These are phyloP conservation scores for Hydroisotoma schaefferi DNA, from an alignment of 2,888 invertebrate species.

Conservation along the genomic window DNA sequence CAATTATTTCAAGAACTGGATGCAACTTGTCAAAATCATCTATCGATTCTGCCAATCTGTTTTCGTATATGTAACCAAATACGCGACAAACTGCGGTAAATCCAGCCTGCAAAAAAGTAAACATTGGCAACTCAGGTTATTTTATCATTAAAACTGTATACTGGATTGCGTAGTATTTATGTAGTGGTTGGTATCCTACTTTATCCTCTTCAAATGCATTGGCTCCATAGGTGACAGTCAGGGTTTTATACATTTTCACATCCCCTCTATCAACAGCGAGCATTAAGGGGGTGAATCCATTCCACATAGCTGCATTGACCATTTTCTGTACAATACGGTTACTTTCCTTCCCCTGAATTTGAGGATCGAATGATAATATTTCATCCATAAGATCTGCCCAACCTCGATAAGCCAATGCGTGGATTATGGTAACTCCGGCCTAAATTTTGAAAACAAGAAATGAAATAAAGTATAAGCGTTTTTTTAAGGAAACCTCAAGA, in stretches of 20 bases:
- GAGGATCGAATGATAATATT: background rate
- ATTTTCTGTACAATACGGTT: background rate
- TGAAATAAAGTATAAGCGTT: background rate
- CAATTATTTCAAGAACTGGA: no score
- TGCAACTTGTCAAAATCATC: background rate
- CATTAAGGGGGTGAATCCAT: conserved; percentile 5
- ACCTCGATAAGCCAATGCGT: background rate
- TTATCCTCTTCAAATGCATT: conserved; percentile 3
- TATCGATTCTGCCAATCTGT: background rate
- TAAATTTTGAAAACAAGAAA: no score
- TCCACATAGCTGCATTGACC: background rate
- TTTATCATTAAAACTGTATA: background rate
- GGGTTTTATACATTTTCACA: background rate
- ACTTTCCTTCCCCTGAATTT: background rate
- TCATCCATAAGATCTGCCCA: background rate
- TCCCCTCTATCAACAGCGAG: background rate
- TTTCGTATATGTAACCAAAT: background rate
- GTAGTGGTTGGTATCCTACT: background rate
- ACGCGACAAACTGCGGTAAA: background rate
- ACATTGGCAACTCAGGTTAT: background rate
- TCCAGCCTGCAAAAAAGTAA: background rate
- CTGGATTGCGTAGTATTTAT: background rate
- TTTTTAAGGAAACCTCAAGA: background rate
- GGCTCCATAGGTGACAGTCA: conserved; percentile 1
- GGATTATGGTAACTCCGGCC: conserved; percentile 5